Evolutionary conservation across 2,888 invertebrate species (phyloP), one percentile per base, ranked within the genome.

Genomic region (Beris morrisii): DNA sequence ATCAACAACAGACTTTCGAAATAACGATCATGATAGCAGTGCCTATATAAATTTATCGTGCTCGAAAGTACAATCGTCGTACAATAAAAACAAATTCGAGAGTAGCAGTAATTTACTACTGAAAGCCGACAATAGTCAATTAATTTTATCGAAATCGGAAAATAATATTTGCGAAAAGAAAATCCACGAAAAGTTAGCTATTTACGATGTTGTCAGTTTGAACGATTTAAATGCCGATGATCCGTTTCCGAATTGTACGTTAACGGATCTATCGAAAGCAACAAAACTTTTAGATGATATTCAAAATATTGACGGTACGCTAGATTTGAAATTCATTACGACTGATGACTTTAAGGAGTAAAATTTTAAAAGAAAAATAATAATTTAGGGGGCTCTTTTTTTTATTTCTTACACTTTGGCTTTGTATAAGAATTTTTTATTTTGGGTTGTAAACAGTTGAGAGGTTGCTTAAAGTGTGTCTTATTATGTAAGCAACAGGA

Each of bases 141-240:
- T 69, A 43, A 65, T 57, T 11, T 57, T 71, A 32, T 75, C 75
- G 5, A 74, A 74, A 63, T 75, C 75, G 12, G 75, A 74, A 59
- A 74, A 72, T 57, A 74, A 75, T 65, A 75, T 75, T 56, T 73
- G 70, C 54, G 72, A 74, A 58, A 71, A 72, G 58, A 71, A 70
- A 56, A 59, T 67, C 3, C 68, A 69, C 11, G 67, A 67, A 13
- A 71, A 70, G 48, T 65, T 72, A 52, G 68, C 71, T 11, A 71
- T 72, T n/a, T 74, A 72, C 52, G 72, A 75, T 70, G 74, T 74
- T 50, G 75, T 74, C 30, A 75, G 75, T 61, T 64, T 75, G 56
- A 73, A 74, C 52, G 73, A 75, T 69, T 71, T 75, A 15, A 73
- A 71, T 67, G 67, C 69, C 43, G 69, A 64, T 11, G 71, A 73